Percentiles rank a stretch among this genome's conserved stretches.
Evolutionary conservation across 2,797 vertebrate genomes (phyloP).

Genomic region (Choloepus didactylus): DNA sequence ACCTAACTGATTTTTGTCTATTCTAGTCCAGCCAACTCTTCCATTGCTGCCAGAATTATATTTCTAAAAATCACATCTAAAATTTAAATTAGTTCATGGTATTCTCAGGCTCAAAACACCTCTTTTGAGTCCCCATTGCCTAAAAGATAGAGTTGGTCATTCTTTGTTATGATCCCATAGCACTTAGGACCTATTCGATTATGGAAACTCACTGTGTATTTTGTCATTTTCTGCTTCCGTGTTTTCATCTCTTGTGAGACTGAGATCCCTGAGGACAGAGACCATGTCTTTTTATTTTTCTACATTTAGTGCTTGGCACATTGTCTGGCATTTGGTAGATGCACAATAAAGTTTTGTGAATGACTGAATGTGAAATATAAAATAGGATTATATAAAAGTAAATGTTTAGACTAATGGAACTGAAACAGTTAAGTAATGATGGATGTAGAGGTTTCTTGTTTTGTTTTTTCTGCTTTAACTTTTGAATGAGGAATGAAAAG

Average conservation of each 20-base stretch:
- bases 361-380: background rate
- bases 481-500: background rate
- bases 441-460: background rate
- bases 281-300: background rate
- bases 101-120: background rate
- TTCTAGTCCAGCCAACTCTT: background rate
- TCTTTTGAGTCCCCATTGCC: background rate
- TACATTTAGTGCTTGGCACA: background rate
- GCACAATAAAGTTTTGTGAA: background rate
- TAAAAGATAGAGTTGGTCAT: background rate
- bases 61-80: slow-evolving; percentile 41
- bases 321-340: background rate
- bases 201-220: background rate
- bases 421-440: background rate
- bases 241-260: background rate
- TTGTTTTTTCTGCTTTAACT: slow-evolving; percentile 18
- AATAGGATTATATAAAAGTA: slow-evolving; percentile 29
- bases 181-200: background rate
- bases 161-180: background rate
- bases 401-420: background rate
- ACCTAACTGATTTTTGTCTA: background rate
- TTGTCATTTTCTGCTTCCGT: background rate
- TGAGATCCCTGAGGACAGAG: background rate
- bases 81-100: background rate
- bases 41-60: background rate